Evolutionary conservation across 2,797 vertebrate species (phyloP), one percentile per base, ranked within the genome.

Genomic region (Cryptoblepharus egeriae): DNA sequence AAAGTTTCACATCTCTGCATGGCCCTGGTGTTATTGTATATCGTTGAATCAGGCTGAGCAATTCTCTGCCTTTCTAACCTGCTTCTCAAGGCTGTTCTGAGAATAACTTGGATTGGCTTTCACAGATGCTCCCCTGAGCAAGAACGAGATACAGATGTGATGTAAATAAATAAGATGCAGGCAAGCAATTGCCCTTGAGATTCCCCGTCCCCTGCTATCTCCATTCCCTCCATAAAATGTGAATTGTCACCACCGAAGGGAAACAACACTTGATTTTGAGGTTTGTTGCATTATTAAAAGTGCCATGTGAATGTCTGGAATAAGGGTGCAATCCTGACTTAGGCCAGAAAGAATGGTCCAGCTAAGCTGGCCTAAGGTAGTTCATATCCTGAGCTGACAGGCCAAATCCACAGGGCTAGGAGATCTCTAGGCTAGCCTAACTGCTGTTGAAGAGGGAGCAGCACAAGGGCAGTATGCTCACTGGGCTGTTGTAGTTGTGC

Each of bases 211-310:
- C 5, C 35, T 22, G 16, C 5, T 49, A 12, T 5, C 16, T 26
- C 42, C 8, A 49, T 26, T 11, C 24, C 15, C 26, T 11, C 77
- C 68, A n/a, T 79, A 68, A 52, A 83, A 69, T 2, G 4, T 63
- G 76, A 74, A 49, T 49, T 58, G 35, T 68, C 28, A 68, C 77
- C 26, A 2, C n/a, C n/a, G 82, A 73, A 79, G 71, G 77, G 49
- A 70, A 84, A 58, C 77, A n/a, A n/a, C n/a, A n/a, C 60, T 58
- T 28, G 64, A 84, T 74, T 84, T 35, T 49, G 74, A 84, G 75
- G 77, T 70, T 37, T 45, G 79, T 74, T 75, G 76, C 76, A 60
- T 75, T 79, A n/a, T 84, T 73, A 39, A 37, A 84, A 68, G 52
- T 73, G 77, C 76, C 35, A 3, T 55, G 57, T 79, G 74, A 84